Base-by-base conservation (phyloP, 2,797 vertebrate species). In the Tragopan temminckii region DNA sequence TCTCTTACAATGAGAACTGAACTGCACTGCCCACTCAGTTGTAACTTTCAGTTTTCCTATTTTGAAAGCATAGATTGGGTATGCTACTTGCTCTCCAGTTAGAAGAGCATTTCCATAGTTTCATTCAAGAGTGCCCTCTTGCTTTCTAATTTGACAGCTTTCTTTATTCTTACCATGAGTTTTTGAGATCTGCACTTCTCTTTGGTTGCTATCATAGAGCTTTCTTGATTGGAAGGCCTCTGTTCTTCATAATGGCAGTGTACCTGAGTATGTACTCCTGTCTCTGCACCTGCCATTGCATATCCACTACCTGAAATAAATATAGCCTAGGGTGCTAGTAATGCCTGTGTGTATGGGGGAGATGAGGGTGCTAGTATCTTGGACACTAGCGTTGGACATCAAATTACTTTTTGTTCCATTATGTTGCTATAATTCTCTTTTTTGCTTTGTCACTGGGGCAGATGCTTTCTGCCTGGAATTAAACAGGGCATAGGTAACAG, bases 281-380 rank as follows among this genome's bases (percentile, higher is more conserved):
- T 7, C 45, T 61, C 46, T 2, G 1, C 19, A 29, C 8, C 9
- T 0, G 0, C 40, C 0, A 0, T 31, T 43, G n/a, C 5, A 13
- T 14, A 12, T 50, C 20, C 24, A 17, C n/a, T 27, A 7, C 52
- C 50, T 18, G 8, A 23, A 38, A 33, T 36, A 58, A 52, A 48
- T 14, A 48, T 13, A 46, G 17, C 21, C 40, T 33, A 40, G 58
- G n/a, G 45, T 36, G 36, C 55, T 35, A 0, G 0, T 61, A 75
- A 29, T 3, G 3, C 8, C 40, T 66, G n/a, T 13, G 5, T 7
- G 16, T 23, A 36, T 33, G 38, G 29, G 20, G 23, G 17, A 68
- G 43, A 36, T 67, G 48, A 42, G 9, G 31, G 76, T 71, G 7
- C 20, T 27, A 50, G 38, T 36, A 63, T 36, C 13, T n/a, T 45